These are phyloP conservation scores for Garrulus glandarius DNA, from an alignment of 2,797 vertebrate species.

Conservation along the genomic window DNA sequence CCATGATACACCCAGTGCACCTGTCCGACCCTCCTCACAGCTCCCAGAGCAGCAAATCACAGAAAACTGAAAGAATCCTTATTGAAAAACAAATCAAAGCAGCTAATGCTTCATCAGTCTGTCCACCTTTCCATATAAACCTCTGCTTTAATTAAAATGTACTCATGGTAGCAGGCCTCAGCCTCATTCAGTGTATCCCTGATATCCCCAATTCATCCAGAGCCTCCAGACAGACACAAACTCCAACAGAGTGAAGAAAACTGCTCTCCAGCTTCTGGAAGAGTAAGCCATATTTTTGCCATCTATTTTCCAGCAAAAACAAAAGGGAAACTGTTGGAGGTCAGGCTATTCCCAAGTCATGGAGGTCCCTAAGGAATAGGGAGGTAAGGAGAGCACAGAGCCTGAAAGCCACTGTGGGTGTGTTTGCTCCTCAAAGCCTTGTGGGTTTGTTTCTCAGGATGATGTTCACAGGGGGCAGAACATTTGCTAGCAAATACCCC, in stretches of 20 bases:
- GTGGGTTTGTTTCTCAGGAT: neutral
- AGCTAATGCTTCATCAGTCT: neutral
- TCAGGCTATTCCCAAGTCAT: neutral
- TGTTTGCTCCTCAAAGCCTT: neutral
- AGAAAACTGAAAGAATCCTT: neutral
- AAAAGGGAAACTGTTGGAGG: neutral
- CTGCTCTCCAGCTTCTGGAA: neutral
- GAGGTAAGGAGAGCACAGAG: rapidly evolving
- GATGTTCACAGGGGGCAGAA: neutral
- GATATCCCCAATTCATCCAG: neutral
- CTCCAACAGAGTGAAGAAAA: neutral
- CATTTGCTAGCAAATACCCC: neutral
- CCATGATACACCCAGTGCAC: neutral
- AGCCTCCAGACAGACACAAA: neutral
- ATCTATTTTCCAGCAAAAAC: neutral
- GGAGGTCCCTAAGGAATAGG: neutral
- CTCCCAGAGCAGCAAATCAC: neutral
- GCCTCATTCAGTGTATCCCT: rapidly evolving
- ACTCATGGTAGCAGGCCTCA: neutral
- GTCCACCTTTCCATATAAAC: neutral
- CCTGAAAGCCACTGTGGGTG: neutral
- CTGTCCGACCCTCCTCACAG: neutral
- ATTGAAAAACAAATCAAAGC: neutral
- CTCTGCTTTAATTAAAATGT: neutral
- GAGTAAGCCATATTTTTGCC: neutral